These are phyloP conservation scores for Cavia aperea DNA, from an alignment of 2,113 vertebrate species.

Conservation along the genomic window DNA sequence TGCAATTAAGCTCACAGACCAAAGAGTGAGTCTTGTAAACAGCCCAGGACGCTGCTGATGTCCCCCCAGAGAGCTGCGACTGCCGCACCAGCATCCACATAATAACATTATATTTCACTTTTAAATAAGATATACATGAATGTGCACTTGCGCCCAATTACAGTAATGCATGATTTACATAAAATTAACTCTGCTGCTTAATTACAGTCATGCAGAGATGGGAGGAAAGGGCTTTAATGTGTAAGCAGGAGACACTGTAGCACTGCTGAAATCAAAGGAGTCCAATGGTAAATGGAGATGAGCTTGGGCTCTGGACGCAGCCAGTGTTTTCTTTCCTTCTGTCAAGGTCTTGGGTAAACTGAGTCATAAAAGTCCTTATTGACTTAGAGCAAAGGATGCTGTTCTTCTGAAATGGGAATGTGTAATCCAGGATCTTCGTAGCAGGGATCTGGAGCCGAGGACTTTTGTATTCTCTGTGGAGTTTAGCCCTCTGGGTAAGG, in stretches of 20 bases:
- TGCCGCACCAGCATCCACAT: neutral
- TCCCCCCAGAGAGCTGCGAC: neutral
- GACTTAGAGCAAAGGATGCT: fast-evolving
- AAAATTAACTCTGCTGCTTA: slow-evolving; percentile 54
- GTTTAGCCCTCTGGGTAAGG: slow-evolving; percentile 34
- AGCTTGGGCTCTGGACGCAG: neutral
- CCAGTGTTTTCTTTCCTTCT: neutral
- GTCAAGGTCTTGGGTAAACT: neutral
- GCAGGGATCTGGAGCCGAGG: neutral
- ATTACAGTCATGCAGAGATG: slow-evolving; percentile 33
- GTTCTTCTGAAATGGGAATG: neutral
- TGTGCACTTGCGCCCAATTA: slow-evolving; percentile 48
- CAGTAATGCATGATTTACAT: slow-evolving; percentile 53
- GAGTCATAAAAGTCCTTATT: neutral
- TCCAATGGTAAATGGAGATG: neutral
- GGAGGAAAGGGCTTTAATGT: neutral
- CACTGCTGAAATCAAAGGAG: fast-evolving
- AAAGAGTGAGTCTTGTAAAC: slow-evolving; percentile 21
- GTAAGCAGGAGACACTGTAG: neutral
- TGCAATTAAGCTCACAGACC: slow-evolving; percentile 21
- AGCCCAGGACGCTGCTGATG: neutral
- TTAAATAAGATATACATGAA: slow-evolving; percentile 44
- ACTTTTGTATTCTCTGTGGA: fast-evolving
- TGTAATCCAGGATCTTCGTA: fast-evolving
- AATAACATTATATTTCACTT: slow-evolving; percentile 48